Percentiles rank a stretch among this genome's conserved stretches.
Conservation (phyloP, 2,888 invertebrate species). For the Acleris literana region DNA sequence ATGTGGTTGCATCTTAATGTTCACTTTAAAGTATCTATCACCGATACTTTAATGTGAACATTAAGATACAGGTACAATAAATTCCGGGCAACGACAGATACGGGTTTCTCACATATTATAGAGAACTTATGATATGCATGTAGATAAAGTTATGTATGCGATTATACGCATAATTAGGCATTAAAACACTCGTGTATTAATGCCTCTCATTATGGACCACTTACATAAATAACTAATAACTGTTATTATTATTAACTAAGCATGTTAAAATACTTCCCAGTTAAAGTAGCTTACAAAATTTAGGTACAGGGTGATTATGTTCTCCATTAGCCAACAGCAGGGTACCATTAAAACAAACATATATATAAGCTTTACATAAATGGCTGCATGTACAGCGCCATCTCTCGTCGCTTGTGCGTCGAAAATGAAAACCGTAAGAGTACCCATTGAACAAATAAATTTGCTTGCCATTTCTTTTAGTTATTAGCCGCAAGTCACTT, state of each 20-base stretch:
- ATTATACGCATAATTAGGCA: no score
- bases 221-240: no score
- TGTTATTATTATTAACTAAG: not conserved
- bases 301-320: not conserved
- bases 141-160: no score
- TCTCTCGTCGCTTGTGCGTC: not conserved
- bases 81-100: no score
- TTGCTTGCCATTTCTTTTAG: conserved; percentile 39
- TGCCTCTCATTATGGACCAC: no score
- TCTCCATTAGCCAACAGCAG: not conserved
- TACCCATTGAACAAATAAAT: conserved; percentile 42
- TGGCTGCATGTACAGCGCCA: conserved; percentile 7
- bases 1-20: no score
- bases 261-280: not conserved
- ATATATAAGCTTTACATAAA: conserved; percentile 2
- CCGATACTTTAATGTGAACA: no score
- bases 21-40: no score
- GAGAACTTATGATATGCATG: no score
- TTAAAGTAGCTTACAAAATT: not conserved
- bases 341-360: not conserved
- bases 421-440: conserved; percentile 35
- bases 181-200: no score
- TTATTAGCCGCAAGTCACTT: not conserved
- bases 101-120: no score
- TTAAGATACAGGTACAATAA: no score